Percentiles rank a stretch among this genome's conserved stretches.
Evolutionary conservation across 1,140 invertebrate species (phyloP).

Genomic region (Harlomillsia oculata): DNA sequence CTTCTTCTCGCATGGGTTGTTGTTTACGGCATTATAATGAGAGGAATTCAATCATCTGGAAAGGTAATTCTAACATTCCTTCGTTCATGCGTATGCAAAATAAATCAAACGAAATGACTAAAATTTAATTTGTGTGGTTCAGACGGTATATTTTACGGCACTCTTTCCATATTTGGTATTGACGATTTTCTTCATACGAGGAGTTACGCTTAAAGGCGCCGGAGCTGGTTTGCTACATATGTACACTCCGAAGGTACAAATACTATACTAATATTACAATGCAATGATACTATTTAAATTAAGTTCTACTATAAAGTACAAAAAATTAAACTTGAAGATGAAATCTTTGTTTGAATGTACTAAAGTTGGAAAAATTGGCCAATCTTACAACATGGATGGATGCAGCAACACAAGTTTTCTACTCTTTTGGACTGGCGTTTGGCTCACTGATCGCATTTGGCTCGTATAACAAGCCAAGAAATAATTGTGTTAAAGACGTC

Average conservation of each 20-base stretch:
- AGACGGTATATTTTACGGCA: constrained; percentile 93
- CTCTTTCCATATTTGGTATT: constrained; percentile 90
- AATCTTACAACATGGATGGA: constrained; percentile 82
- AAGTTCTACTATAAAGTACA: too few relatives aligned
- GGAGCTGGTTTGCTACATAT: constrained; percentile 78
- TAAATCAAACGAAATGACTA: background rate
- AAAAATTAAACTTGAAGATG: too few relatives aligned
- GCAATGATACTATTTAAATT: too few relatives aligned
- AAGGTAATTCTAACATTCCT: constrained; percentile 54
- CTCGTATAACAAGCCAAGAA: constrained; percentile 79
- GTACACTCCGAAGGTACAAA: constrained; percentile 72
- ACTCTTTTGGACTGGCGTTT: constrained; percentile 85
- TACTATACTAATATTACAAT: background rate
- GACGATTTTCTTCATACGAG: constrained; percentile 87
- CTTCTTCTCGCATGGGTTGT: constrained; percentile 85
- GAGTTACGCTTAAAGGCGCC: constrained; percentile 79
- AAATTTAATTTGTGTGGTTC: constrained; percentile 40
- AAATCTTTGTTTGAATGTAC: background rate
- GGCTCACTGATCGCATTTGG: constrained; percentile 85
- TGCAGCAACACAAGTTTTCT: constrained; percentile 91
- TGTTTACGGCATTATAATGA: constrained; percentile 95
- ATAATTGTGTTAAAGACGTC: constrained; percentile 79
- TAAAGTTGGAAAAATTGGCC: constrained; percentile 68
- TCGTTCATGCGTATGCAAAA: background rate
- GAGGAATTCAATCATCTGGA: constrained; percentile 93